Evolutionary conservation across 2,888 invertebrate species (phyloP), one percentile per base, ranked within the genome.

Genomic region (Aphodius granarius): DNA sequence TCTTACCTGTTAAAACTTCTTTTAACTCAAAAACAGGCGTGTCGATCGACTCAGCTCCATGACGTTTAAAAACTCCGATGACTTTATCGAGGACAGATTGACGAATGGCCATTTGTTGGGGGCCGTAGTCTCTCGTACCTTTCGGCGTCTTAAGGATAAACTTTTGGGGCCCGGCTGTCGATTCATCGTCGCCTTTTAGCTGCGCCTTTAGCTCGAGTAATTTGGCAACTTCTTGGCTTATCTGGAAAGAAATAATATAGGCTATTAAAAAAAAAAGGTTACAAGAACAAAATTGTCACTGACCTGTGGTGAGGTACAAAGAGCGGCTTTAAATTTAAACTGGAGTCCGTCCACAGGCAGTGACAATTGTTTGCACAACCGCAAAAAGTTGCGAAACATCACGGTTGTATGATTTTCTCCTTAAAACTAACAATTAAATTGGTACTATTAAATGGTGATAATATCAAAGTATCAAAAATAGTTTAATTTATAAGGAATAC

Each of bases 41-140:
- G 84, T 99, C 99, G 84, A 99, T 98, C 18, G 97, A 96, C 85
- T 97, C 97, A 17, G 98, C 99, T 63, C 99, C 99, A 84, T 99
- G 99, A 79, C 94, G 94, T 86, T 98, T 97, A 86, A 99, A 99
- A 75, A 97, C 94, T 3, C 91, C 87, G 19, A 95, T 90, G 79
- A 99, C 96, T 87, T 95, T 96, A 77, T 94, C 91, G 80, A 99
- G 89, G 0, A 97, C 96, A 77, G 91, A 90, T 82, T 96, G 93
- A 23, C 99, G 91, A 76, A 99, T 89, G 0, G 96, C 93, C 98
- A 98, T 99, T 88, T 98, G 97, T 82, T 95, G 93, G 0, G 99
- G 97, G 76, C 92, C 94, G 88, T 96, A 99, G 86, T 99, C 99
- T 75, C 98, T 90, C 0, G 99, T 99, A 3, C 98, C 96, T 87